phyloP scores from a whole-genome alignment of 2,888 invertebrate species.

The Aphidoletes aphidimyza region DNA sequence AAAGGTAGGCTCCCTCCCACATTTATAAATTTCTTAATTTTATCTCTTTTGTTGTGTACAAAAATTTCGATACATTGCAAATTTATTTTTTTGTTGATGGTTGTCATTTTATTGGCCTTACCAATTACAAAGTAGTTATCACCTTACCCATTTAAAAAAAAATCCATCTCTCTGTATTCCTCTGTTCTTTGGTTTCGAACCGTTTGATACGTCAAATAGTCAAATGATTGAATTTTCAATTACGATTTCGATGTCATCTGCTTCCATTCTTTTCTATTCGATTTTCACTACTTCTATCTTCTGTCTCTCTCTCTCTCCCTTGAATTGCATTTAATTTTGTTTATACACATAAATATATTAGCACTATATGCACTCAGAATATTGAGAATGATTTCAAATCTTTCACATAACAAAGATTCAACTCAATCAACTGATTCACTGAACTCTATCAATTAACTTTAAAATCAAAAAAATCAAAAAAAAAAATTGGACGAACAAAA shows the following conservation, averaged over 20 bases:
- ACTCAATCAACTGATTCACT: not conserved
- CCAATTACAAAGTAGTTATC: not conserved
- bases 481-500: no score
- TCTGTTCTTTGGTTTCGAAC: conserved; percentile 1
- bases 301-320: conserved; percentile 24
- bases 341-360: not conserved
- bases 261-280: not conserved
- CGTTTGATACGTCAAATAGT: conserved; percentile 39
- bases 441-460: not conserved
- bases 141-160: not conserved
- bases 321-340: not conserved
- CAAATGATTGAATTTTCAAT: not conserved
- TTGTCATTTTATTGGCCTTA: no score
- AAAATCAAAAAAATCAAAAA: not conserved
- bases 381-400: conserved; percentile 43
- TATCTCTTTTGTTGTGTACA: no score
- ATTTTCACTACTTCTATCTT: not conserved
- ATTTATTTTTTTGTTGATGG: no score
- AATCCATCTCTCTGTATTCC: not conserved
- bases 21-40: not conserved
- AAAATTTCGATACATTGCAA: no score
- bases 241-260: no score
- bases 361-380: not conserved
- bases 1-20: conserved; percentile 75
- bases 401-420: conserved; percentile 44